A percentile compares a stretch with the other conserved stretches of the same genome.
Conservation (phyloP, 2,797 vertebrate genomes). For the Eutrigla gurnardus region DNA sequence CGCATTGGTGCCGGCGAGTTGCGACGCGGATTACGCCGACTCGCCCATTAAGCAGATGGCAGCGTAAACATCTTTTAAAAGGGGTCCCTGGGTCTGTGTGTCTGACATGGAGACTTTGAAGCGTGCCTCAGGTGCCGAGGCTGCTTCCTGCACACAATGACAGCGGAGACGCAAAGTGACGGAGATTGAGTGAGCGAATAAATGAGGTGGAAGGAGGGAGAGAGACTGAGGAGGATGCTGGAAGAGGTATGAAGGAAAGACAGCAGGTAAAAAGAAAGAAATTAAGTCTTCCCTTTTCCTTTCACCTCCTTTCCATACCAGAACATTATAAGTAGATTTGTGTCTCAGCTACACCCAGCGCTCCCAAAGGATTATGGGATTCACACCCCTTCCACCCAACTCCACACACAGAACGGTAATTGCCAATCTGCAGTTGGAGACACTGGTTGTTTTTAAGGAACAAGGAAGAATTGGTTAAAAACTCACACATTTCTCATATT, state of each 20-base stretch:
- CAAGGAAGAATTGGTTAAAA: slow-evolving; percentile 37
- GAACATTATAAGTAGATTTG: slow-evolving; percentile 82
- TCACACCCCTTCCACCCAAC: slow-evolving; percentile 25
- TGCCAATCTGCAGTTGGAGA: slow-evolving; percentile 62
- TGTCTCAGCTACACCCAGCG: slow-evolving; percentile 70
- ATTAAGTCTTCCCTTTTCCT: slow-evolving; percentile 45
- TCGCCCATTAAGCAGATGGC: slow-evolving; percentile 60
- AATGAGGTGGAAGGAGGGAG: slow-evolving; percentile 40
- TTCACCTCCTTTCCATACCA: slow-evolving; percentile 49
- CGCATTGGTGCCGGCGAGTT: slow-evolving; percentile 41
- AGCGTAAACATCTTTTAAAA: slow-evolving; percentile 67
- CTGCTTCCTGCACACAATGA: slow-evolving; percentile 49
- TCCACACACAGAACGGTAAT: slow-evolving; percentile 72
- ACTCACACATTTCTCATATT: not conserved
- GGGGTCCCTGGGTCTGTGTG: slow-evolving; percentile 48
- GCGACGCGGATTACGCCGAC: slow-evolving; percentile 54
- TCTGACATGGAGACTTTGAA: slow-evolving; percentile 60
- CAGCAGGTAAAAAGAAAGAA: slow-evolving; percentile 34
- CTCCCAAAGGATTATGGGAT: slow-evolving; percentile 75
- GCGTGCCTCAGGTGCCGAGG: slow-evolving; percentile 52
- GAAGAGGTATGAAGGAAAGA: slow-evolving; percentile 20
- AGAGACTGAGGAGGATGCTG: slow-evolving; percentile 22
- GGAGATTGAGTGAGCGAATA: slow-evolving; percentile 45
- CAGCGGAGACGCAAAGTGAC: slow-evolving; percentile 31
- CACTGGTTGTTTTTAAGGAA: slow-evolving; percentile 53